Conservation (phyloP, 1,140 invertebrate genomes). For the Drosophila baimaii region DNA sequence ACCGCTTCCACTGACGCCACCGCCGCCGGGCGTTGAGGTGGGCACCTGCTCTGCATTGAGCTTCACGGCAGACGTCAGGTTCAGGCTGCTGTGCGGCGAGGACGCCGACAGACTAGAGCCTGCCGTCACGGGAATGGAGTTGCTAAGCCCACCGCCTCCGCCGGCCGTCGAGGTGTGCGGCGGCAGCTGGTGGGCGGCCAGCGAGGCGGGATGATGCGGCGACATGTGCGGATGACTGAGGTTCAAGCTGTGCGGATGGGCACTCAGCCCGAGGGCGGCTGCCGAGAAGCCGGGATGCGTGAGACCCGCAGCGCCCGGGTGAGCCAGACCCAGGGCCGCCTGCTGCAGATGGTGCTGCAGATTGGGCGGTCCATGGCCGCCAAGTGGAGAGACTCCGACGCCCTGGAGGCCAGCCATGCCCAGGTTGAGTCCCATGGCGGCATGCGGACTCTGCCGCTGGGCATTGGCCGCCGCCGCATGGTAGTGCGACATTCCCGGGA, state of each 20-base stretch:
- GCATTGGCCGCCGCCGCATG: slow-evolving; percentile 76
- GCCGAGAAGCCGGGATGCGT: slow-evolving; percentile 78
- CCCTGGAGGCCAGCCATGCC: slow-evolving; percentile 68
- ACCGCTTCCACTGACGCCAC: slow-evolving; percentile 22
- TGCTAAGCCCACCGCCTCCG: slow-evolving; percentile 19
- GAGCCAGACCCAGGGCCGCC: slow-evolving; percentile 68
- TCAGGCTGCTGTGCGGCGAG: slow-evolving; percentile 74
- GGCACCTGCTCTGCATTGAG: slow-evolving; percentile 50
- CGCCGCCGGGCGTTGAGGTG: slow-evolving; percentile 66
- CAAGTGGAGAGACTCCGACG: slow-evolving; percentile 32
- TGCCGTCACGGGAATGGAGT: slow-evolving; percentile 56
- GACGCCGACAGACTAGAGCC: slow-evolving; percentile 49
- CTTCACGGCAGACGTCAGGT: slow-evolving; percentile 62
- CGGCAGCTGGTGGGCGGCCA: slow-evolving; percentile 67
- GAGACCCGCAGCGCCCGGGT: slow-evolving; percentile 66
- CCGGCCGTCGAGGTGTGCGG: slow-evolving; percentile 65
- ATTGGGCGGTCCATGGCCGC: slow-evolving; percentile 72
- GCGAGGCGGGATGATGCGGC: slow-evolving; percentile 70
- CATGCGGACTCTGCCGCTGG: slow-evolving; percentile 73
- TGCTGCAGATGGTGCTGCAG: slow-evolving; percentile 79
- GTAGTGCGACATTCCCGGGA: slow-evolving; percentile 78
- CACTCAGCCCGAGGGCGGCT: slow-evolving; percentile 67
- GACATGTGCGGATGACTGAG: slow-evolving; percentile 81
- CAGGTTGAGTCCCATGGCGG: slow-evolving; percentile 77
- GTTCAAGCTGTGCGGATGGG: slow-evolving; percentile 80